These are phyloP conservation scores for Nebria brevicollis DNA, from an alignment of 2,888 invertebrate species.

Conservation along the genomic window DNA sequence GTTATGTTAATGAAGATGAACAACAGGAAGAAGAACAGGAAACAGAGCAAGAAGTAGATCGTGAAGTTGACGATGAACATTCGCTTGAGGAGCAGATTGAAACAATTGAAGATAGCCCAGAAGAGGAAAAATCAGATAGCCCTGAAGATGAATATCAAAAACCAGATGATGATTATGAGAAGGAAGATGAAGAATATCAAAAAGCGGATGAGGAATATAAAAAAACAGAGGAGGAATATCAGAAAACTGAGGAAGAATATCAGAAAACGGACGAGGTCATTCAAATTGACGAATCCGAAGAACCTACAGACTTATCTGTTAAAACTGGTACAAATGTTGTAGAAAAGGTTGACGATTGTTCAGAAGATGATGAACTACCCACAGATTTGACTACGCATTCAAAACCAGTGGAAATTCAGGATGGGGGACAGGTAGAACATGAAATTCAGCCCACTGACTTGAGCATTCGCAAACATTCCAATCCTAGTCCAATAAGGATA, in stretches of 20 bases:
- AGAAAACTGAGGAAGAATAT: constrained; percentile 36
- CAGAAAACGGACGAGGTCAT: constrained; percentile 5
- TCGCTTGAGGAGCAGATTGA: neutral
- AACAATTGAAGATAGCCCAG: neutral
- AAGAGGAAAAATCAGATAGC: neutral
- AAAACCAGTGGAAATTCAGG: constrained; percentile 50
- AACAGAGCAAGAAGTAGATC: constrained; percentile 9
- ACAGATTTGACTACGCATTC: constrained; percentile 38
- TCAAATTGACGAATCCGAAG: constrained; percentile 27
- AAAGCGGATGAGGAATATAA: constrained; percentile 47
- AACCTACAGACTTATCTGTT: constrained; percentile 43
- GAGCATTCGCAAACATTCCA: constrained; percentile 67
- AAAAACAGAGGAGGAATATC: constrained; percentile 47
- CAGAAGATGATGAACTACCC: constrained; percentile 40
- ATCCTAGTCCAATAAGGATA: constrained; percentile 64
- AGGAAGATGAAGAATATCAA: constrained; percentile 47
- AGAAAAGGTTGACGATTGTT: constrained; percentile 24
- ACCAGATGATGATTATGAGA: constrained; percentile 47
- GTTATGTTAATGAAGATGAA: constrained; percentile 37
- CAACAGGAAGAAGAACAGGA: constrained; percentile 13
- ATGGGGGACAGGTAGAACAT: constrained; percentile 59
- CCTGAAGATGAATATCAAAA: constrained; percentile 8
- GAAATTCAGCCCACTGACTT: constrained; percentile 69
- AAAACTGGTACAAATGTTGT: constrained; percentile 18
- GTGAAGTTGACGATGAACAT: constrained; percentile 1